A percentile compares a stretch with the other conserved stretches of the same genome.
Conservation (phyloP, 2,888 invertebrate genomes). For the Ormyrus nitidulus region DNA sequence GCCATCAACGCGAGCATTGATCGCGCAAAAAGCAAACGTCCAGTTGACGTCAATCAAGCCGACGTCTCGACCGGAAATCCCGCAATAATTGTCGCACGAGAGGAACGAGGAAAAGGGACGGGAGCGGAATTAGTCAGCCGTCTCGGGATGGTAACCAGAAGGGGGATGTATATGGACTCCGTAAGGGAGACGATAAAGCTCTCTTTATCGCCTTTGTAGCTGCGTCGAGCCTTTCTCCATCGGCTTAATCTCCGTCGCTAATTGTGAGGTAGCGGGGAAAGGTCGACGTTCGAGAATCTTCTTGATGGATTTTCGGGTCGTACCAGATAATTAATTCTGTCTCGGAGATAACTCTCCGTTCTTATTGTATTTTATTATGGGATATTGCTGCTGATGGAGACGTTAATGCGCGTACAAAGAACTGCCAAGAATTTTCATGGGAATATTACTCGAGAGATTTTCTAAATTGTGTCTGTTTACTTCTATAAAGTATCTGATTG, state of each 20-base stretch:
- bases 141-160: too few species aligned
- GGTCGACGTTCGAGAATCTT: background rate
- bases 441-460: too few species aligned
- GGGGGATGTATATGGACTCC: background rate
- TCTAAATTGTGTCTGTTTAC: too few species aligned
- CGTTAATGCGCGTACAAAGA: too few species aligned
- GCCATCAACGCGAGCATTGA: background rate
- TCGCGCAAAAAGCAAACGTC: constrained; percentile 22
- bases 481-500: too few species aligned
- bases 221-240: background rate
- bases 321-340: too few species aligned
- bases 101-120: too few species aligned
- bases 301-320: background rate
- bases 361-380: too few species aligned
- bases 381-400: too few species aligned
- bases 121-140: constrained; percentile 22
- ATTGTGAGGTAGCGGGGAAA: background rate
- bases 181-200: constrained; percentile 10
- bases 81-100: constrained; percentile 34
- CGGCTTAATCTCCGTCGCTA: background rate
- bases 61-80: constrained; percentile 29
- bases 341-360: too few species aligned
- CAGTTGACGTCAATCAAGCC: constrained; percentile 5
- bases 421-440: too few species aligned
- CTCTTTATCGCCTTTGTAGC: constrained; percentile 19